phyloP scores from a whole-genome alignment of 1,140 invertebrate species.

The Pseudomyrmex dendroicus region DNA sequence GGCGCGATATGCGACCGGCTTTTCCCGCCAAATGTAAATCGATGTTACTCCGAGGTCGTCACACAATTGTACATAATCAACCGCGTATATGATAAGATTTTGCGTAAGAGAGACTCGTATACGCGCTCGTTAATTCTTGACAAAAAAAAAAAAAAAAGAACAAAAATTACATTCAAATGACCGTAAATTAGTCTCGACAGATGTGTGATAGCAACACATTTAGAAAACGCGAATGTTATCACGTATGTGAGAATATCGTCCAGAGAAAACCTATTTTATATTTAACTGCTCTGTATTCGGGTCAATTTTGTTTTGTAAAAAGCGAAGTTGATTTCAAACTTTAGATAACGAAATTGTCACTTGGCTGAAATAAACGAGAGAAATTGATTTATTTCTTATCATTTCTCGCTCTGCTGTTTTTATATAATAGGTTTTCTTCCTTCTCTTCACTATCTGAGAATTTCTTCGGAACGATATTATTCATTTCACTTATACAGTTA shows the following conservation, averaged over 20 bases:
- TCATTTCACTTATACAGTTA: not conserved
- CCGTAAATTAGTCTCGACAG: not conserved
- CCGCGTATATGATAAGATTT: constrained; percentile 62
- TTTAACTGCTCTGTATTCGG: too few species aligned
- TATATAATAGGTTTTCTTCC: too few species aligned
- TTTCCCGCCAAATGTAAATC: constrained; percentile 67
- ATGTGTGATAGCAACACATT: not conserved
- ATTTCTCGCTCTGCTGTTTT: too few species aligned
- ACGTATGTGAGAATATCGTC: too few species aligned
- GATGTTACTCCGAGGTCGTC: constrained; percentile 37
- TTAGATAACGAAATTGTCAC: too few species aligned
- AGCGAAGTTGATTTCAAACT: too few species aligned
- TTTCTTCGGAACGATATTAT: not conserved
- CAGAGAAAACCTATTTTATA: too few species aligned
- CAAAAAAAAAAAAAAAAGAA: too few species aligned
- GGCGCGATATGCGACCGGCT: constrained; percentile 22
- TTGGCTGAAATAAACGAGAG: too few species aligned
- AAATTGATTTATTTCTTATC: too few species aligned
- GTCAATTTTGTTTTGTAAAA: too few species aligned
- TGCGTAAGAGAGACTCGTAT: not conserved
- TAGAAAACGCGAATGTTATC: not conserved
- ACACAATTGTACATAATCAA: constrained; percentile 58
- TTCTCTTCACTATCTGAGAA: not conserved
- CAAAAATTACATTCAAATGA: not conserved
- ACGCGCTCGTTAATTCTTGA: not conserved